Evolutionary conservation across 2,113 vertebrate genomes (phyloP).

Genomic region (Numida meleagris): DNA sequence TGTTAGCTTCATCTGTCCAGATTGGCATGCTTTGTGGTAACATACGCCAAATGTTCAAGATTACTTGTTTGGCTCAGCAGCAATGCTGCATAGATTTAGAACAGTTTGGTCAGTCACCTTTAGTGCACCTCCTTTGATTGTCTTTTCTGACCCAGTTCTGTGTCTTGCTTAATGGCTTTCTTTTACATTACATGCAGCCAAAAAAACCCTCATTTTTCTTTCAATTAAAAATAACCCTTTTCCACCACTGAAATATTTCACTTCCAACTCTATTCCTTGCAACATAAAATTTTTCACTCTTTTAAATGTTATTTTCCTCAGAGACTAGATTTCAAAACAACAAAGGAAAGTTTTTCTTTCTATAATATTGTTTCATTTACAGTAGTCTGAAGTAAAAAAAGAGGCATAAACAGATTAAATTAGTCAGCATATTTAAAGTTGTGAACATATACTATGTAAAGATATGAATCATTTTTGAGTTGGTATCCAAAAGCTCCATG

Average conservation of each 20-base stretch:
- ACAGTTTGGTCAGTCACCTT: not conserved
- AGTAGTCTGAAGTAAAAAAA: not conserved
- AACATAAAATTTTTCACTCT: fast-evolving
- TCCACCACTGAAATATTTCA: not conserved
- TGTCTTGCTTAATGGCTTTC: not conserved
- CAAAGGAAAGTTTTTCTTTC: not conserved
- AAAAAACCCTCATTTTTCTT: not conserved
- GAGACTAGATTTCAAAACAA: not conserved
- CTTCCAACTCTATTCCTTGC: not conserved
- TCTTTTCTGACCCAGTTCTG: not conserved
- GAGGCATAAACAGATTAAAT: not conserved
- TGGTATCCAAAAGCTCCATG: not conserved
- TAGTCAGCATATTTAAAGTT: not conserved
- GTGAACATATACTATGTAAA: not conserved
- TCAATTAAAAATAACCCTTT: not conserved
- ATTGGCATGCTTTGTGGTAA: not conserved
- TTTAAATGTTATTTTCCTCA: not conserved
- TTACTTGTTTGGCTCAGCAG: not conserved
- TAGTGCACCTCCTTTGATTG: not conserved
- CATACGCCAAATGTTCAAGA: not conserved
- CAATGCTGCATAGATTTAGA: not conserved
- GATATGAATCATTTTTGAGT: not conserved
- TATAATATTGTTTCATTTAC: not conserved
- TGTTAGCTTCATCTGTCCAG: not conserved
- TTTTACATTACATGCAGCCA: not conserved